Evolutionary conservation across 1,140 invertebrate genomes (phyloP), one percentile per base, ranked within the genome.

Genomic region (Calephelis nemesis): DNA sequence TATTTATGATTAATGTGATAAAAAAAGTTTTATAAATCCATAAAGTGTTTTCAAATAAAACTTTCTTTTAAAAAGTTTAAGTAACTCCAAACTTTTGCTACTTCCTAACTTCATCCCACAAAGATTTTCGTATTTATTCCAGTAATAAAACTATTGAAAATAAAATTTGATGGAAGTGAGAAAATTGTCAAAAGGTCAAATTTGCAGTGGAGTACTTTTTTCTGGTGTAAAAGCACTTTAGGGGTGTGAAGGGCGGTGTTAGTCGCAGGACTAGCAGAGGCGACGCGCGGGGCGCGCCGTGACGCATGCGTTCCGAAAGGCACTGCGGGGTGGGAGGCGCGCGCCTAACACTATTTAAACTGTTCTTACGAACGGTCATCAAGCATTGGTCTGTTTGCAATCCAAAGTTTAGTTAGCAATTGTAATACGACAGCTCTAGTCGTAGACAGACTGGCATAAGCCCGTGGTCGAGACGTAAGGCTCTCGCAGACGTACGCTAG

Each of bases 361-460:
- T 90, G 87, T 87, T 87, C 84, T 85, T 84, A 75, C 84, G 84
- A 86, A 84, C 87, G 82, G 82, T 86, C 85, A 91, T 88, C 85
- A 92, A 88, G 88, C 90, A 92, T 93, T 92, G 89, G 90, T 91
- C 84, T 90, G 91, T 92, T 91, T 90, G 90, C 89, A 88, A 91
- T 90, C 89, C 83, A 81, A 85, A 87, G 83, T 87, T 89, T 89
- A 88, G 88, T 92, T 90, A 87, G 90, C 87, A 84, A 85, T 80
- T 83, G 88, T 91, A 91, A 88, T 90, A 87, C 86, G 87, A 84
- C 84, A 85, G 84, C 85, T 89, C 76, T 73, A 90, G 87, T 90
- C 87, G 84, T 79, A 88, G 91, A 88, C 91, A 92, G 90, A 92
- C 91, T 85, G 90, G 90, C 88, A 80, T 69, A 75, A 86, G 90